Conservation (phyloP, 30 jellyfish, hydroid and myxozoan genomes). For the Rhopilema esculentum region DNA sequence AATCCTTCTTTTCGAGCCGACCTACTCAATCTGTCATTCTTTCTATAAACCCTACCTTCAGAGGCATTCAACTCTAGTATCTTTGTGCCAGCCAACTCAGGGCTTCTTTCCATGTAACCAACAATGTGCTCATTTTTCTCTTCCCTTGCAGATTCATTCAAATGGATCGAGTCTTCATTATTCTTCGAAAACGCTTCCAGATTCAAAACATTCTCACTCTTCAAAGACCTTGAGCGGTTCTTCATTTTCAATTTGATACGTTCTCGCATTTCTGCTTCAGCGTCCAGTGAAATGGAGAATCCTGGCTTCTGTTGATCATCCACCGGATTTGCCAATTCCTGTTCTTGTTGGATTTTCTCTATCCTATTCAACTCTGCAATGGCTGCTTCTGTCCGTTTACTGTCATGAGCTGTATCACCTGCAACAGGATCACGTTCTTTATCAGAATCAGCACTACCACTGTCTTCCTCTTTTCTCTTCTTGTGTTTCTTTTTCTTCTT, state of each 20-base stretch:
- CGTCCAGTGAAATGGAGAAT: neutral
- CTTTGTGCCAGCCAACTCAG: no score
- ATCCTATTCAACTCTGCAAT: neutral
- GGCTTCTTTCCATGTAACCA: neutral
- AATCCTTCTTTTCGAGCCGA: neutral
- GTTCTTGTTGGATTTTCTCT: neutral
- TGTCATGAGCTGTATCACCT: neutral
- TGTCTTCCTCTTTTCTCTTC: neutral
- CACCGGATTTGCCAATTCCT: neutral
- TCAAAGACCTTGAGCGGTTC: constrained; percentile 1
- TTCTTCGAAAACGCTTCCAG: neutral
- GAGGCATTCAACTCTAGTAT: neutral
- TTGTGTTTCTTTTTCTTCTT: constrained; percentile 12
- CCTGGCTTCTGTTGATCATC: neutral
- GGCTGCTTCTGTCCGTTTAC: neutral
- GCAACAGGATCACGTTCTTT: neutral
- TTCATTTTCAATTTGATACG: constrained; percentile 51
- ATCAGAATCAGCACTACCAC: constrained; percentile 18
- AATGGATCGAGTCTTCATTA: neutral
- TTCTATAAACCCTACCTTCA: neutral
- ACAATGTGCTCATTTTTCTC: neutral
- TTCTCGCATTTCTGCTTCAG: constrained; percentile 50
- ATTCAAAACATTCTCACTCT: neutral
- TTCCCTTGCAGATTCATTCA: neutral
- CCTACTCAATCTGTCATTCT: neutral